Conservation (phyloP, 2,888 invertebrate genomes). For the Caenorhabditis sp. region DNA sequence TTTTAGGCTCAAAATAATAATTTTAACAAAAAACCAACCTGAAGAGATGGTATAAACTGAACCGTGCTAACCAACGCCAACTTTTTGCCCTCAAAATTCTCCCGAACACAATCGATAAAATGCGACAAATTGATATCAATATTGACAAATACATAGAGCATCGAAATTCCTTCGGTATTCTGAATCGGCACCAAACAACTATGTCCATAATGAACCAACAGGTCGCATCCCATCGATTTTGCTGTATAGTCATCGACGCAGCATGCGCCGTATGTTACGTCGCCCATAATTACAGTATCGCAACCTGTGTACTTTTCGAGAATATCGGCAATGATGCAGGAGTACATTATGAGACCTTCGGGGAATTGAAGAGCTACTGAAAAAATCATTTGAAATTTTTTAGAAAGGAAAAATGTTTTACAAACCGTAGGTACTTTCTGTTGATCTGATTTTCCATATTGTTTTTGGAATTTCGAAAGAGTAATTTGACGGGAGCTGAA, state of each 20-base stretch:
- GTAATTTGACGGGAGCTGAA: slow-evolving; percentile 86
- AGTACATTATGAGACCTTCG: slow-evolving; percentile 89
- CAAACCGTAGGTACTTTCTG: slow-evolving; percentile 79
- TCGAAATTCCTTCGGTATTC: slow-evolving; percentile 79
- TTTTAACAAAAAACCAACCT: slow-evolving; percentile 78
- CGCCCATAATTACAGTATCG: slow-evolving; percentile 95
- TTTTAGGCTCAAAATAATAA: no score
- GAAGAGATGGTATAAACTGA: slow-evolving; percentile 93
- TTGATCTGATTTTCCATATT: slow-evolving; percentile 89
- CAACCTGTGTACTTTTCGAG: slow-evolving; percentile 76
- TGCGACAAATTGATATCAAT: slow-evolving; percentile 93
- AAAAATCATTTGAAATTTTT: slow-evolving; percentile 33
- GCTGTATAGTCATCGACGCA: slow-evolving; percentile 97
- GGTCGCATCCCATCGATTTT: slow-evolving; percentile 78
- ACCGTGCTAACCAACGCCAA: slow-evolving; percentile 93
- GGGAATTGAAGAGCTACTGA: slow-evolving; percentile 93
- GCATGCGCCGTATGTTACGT: slow-evolving; percentile 98
- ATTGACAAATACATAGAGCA: slow-evolving; percentile 96
- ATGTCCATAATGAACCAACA: slow-evolving; percentile 89
- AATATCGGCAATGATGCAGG: slow-evolving; percentile 90
- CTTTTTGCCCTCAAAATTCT: slow-evolving; percentile 68
- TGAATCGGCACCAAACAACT: slow-evolving; percentile 79
- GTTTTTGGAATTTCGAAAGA: slow-evolving; percentile 98
- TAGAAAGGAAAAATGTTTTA: neutral
- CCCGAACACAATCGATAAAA: slow-evolving; percentile 83